A percentile compares a stretch with the other conserved stretches of the same genome.
Evolutionary conservation across 1,140 invertebrate species (phyloP).

Genomic region (Eubasilissa regina): DNA sequence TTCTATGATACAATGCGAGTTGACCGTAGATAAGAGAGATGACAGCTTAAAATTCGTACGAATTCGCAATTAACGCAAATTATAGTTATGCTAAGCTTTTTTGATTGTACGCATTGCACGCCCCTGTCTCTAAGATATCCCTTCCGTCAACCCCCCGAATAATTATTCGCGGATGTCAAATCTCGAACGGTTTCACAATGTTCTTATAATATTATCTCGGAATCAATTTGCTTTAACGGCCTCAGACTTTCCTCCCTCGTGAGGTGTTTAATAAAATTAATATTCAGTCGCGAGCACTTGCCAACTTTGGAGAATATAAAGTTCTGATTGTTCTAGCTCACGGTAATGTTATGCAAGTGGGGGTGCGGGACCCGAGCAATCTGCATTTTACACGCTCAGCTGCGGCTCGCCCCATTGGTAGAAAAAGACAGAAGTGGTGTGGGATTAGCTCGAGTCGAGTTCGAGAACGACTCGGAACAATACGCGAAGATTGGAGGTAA

Average conservation of each 20-base stretch:
- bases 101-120: too few species aligned
- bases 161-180: too few species aligned
- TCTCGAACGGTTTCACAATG: not conserved
- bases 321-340: slow-evolving; percentile 50
- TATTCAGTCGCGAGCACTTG: slow-evolving; percentile 32
- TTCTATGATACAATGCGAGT: too few species aligned
- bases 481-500: slow-evolving; percentile 47
- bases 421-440: slow-evolving; percentile 38
- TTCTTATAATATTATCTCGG: slow-evolving; percentile 34
- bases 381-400: slow-evolving; percentile 58
- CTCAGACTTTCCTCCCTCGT: slow-evolving; percentile 7
- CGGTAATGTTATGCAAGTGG: slow-evolving; percentile 55
- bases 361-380: slow-evolving; percentile 53
- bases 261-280: slow-evolving; percentile 44
- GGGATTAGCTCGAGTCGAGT: slow-evolving; percentile 17
- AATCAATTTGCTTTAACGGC: slow-evolving; percentile 27
- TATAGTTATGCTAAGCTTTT: too few species aligned
- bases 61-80: too few species aligned
- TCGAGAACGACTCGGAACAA: slow-evolving; percentile 39
- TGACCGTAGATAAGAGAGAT: too few species aligned
- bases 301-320: slow-evolving; percentile 46
- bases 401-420: slow-evolving; percentile 32
- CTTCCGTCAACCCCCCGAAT: too few species aligned
- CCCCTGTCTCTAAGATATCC: too few species aligned
- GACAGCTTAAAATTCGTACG: too few species aligned